phyloP scores from a whole-genome alignment of 2,797 vertebrate genomes.

The Cuniculus paca region DNA sequence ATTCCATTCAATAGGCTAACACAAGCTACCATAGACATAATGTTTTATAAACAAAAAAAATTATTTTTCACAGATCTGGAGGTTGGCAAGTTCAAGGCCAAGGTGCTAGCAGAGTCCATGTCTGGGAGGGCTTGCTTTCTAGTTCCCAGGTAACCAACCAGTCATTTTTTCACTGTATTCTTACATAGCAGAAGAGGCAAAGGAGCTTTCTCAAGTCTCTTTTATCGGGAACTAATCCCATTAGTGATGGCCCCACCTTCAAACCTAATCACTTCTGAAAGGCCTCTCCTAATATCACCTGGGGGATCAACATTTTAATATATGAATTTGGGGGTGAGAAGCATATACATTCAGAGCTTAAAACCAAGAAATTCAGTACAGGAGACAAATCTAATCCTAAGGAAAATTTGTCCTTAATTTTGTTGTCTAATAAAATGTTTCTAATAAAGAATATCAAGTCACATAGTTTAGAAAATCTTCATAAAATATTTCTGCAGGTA shows the following conservation, averaged over 20 bases:
- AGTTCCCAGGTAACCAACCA: background rate
- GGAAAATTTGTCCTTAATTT: background rate
- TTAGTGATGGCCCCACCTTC: background rate
- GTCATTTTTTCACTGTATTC: background rate
- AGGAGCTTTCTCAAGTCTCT: background rate
- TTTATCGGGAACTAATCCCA: background rate
- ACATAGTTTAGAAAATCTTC: background rate
- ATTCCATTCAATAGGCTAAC: background rate
- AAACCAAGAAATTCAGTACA: background rate
- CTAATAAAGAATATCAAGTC: background rate
- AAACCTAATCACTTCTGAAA: background rate
- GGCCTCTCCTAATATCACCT: background rate
- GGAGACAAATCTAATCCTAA: constrained; percentile 25
- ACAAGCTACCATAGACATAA: background rate
- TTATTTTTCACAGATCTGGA: background rate
- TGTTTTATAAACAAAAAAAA: background rate
- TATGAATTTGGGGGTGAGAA: background rate
- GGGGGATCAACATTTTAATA: background rate
- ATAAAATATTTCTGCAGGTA: background rate
- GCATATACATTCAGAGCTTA: background rate
- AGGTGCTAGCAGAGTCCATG: background rate
- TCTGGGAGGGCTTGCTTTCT: background rate
- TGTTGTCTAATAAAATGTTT: background rate
- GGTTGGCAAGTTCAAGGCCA: background rate
- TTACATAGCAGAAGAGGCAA: background rate